Evolutionary conservation across 2,888 invertebrate genomes (phyloP).

Genomic region (Zeuzera pyrina): DNA sequence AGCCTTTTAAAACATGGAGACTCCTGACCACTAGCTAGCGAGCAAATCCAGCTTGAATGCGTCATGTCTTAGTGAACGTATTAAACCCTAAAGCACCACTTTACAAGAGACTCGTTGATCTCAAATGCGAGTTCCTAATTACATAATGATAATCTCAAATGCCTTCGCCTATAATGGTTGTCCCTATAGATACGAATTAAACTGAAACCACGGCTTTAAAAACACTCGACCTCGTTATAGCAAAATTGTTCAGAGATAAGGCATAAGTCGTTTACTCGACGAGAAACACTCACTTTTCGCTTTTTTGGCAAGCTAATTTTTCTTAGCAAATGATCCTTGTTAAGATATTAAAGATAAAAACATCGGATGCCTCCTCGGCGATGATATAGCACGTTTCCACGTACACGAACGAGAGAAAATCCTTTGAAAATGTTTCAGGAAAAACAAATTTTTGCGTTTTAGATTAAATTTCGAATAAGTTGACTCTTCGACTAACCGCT

Average conservation of each 20-base stretch:
- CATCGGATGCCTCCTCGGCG: constrained; percentile 24
- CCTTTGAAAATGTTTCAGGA: neutral
- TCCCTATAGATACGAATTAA: too few relatives aligned
- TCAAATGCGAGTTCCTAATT: too few relatives aligned
- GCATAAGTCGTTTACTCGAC: neutral
- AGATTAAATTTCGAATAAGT: neutral
- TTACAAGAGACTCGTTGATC: too few relatives aligned
- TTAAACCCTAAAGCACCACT: too few relatives aligned
- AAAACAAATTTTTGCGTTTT: neutral
- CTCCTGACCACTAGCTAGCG: too few relatives aligned
- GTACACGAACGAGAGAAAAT: neutral
- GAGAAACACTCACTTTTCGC: constrained; percentile 1
- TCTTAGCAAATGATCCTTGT: constrained; percentile 28
- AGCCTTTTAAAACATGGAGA: too few relatives aligned
- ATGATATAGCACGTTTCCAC: constrained; percentile 30
- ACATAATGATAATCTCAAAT: too few relatives aligned
- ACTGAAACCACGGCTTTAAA: too few relatives aligned
- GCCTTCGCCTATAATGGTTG: too few relatives aligned
- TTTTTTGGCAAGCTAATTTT: constrained; percentile 26
- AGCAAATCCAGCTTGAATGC: too few relatives aligned
- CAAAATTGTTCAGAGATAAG: neutral
- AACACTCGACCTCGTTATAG: neutral
- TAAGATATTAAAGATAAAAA: constrained; percentile 35
- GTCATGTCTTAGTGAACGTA: too few relatives aligned
- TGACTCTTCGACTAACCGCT: constrained; percentile 18